Evolutionary conservation across 2,888 invertebrate genomes (phyloP).

Genomic region (Venustoraphidia nigricollis): DNA sequence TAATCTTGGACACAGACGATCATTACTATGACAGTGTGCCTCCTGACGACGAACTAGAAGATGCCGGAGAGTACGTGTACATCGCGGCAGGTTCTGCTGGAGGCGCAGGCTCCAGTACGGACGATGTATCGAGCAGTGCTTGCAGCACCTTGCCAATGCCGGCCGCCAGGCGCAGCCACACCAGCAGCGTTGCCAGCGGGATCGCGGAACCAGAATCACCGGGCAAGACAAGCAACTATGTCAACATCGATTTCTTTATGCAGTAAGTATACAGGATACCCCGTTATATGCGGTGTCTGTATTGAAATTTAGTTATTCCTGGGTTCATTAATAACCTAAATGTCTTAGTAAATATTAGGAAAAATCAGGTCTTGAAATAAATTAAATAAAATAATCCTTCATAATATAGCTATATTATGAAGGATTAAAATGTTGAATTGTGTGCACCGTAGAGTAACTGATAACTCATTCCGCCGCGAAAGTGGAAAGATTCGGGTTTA

Average conservation of each 20-base stretch:
- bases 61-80: conserved; percentile 56
- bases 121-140: conserved; percentile 42
- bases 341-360: no score
- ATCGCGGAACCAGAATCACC: conserved; percentile 60
- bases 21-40: conserved; percentile 62
- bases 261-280: conserved; percentile 39
- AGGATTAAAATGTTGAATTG: no score
- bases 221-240: conserved; percentile 70
- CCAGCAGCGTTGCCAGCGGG: conserved; percentile 27
- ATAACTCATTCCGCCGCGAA: no score
- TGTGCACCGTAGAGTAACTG: no score
- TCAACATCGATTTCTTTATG: conserved; percentile 85
- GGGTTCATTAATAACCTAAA: no score
- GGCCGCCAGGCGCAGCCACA: conserved; percentile 23
- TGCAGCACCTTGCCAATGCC: conserved; percentile 43
- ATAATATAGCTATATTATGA: no score
- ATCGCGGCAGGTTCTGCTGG: conserved; percentile 43
- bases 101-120: conserved; percentile 48
- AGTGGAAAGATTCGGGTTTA: no score
- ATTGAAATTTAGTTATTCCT: no score
- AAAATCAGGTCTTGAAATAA: no score
- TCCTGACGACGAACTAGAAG: conserved; percentile 37
- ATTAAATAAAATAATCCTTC: no score
- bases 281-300: no score
- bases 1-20: conserved; percentile 33